phyloP scores from a whole-genome alignment of 2,797 vertebrate species.

The Pangasius macronema region DNA sequence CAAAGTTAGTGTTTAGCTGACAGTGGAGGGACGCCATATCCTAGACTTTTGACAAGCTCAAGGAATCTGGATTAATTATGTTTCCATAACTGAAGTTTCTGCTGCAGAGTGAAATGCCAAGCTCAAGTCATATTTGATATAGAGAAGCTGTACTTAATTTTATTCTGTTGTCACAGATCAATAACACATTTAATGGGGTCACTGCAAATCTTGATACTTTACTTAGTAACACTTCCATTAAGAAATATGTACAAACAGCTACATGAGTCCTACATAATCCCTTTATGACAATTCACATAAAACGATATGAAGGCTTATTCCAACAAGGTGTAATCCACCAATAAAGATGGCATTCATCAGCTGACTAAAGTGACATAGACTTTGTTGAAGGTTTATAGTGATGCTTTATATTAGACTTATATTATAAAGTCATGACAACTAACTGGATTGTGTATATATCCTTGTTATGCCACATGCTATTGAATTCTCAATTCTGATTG shows the following conservation, averaged over 20 bases:
- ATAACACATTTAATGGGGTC: conserved; percentile 10
- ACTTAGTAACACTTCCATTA: background rate
- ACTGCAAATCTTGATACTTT: background rate
- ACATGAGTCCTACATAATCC: background rate
- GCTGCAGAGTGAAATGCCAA: background rate
- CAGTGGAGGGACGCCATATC: conserved; percentile 24
- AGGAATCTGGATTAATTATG: conserved; percentile 37
- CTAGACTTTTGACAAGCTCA: conserved; percentile 11
- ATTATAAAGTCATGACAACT: background rate
- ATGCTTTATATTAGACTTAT: background rate
- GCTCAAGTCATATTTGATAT: background rate
- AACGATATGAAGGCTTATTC: background rate
- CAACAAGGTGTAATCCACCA: background rate
- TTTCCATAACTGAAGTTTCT: background rate
- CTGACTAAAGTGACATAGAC: background rate
- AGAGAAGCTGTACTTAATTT: background rate
- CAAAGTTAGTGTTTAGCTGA: background rate
- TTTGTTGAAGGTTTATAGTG: background rate
- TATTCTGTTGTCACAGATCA: conserved; percentile 20
- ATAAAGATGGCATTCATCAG: background rate
- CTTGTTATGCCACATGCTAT: background rate
- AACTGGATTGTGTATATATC: background rate
- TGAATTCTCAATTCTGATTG: background rate
- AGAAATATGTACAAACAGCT: background rate
- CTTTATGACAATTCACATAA: background rate